Base-by-base conservation (phyloP, 2,888 invertebrate genomes). In the Nematopogon swammerdamellus region DNA sequence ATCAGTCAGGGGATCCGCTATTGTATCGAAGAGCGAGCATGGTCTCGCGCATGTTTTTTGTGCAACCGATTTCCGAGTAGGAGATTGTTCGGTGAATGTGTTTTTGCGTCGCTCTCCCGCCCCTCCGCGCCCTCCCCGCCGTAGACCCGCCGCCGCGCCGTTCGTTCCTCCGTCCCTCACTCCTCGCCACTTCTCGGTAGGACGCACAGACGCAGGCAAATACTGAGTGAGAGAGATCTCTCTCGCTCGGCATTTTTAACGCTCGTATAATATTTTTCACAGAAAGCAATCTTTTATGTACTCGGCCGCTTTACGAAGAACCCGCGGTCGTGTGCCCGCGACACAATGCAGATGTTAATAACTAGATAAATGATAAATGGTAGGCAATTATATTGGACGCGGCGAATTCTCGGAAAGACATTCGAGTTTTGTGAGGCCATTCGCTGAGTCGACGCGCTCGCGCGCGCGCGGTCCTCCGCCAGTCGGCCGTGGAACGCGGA, bases 291-390 rank as follows among this genome's bases (percentile, higher is more conserved):
- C 36, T 36, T 36, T 36, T 36, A 14, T 36, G 36, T 36, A 36
- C n/a, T 14, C 36, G 36, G 11, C 36, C 14, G 36, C 3, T 36
- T 36, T 36, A 36, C 36, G 36, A 36, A 36, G 36, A 36, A 36
- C 8, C 36, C 36, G 36, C 36, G 36, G 36, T 36, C 36, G 36
- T 36, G 36, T 36, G 36, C 36, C 36, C 36, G 36, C 36, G 36
- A 36, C 36, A 36, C 36, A 36, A 64, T 61, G 59, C 63, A 62
- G 60, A 64, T 64, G 56, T 55, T 58, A 62, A 62, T 60, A 54
- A 57, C 58, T 61, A 64, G 63, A 65, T 66, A 66, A 61, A 62
- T 65, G 59, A 62, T 60, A 67, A 64, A 64, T 65, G 36, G 36
- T 36, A 14, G 36, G 36, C 36, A 36, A 36, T 36, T 36, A 36